These are phyloP conservation scores for Eilema caniola DNA, from an alignment of 2,888 invertebrate genomes.

Conservation along the genomic window DNA sequence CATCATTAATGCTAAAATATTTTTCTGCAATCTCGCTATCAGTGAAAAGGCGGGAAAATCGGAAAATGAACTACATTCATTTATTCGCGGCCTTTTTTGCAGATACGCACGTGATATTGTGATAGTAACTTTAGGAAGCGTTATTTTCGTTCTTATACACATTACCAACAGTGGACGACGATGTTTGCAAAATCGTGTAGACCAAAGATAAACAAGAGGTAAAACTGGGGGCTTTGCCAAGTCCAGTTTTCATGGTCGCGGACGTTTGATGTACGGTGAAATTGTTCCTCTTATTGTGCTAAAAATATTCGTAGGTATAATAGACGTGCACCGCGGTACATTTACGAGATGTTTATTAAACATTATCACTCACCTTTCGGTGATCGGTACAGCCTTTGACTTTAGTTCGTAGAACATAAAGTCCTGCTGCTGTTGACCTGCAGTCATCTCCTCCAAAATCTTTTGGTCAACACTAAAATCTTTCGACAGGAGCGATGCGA, in stretches of 20 bases:
- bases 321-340: conserved; percentile 57
- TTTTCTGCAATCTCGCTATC: background rate
- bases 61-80: conserved; percentile 14
- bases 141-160: conserved; percentile 26
- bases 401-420: conserved; percentile 89
- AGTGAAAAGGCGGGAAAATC: conserved; percentile 55
- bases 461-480: conserved; percentile 84
- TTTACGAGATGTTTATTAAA: conserved; percentile 50
- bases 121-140: conserved; percentile 29
- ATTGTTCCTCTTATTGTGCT: conserved; percentile 81
- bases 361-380: conserved; percentile 83
- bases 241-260: conserved; percentile 82
- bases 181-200: conserved; percentile 59
- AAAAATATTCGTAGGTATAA: conserved; percentile 81
- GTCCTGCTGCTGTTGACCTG: conserved; percentile 86
- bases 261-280: conserved; percentile 74
- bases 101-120: conserved; percentile 8
- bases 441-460: conserved; percentile 85
- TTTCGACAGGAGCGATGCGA: conserved; percentile 86
- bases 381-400: conserved; percentile 87
- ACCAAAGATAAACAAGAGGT: conserved; percentile 73
- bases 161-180: conserved; percentile 42
- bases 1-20: background rate
- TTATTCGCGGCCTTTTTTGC: background rate
- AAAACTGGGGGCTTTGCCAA: conserved; percentile 81